Evolutionary conservation across 30 jellyfish, hydroid and myxozoan species (phyloP).

Genomic region (Catostylus mosaicus): DNA sequence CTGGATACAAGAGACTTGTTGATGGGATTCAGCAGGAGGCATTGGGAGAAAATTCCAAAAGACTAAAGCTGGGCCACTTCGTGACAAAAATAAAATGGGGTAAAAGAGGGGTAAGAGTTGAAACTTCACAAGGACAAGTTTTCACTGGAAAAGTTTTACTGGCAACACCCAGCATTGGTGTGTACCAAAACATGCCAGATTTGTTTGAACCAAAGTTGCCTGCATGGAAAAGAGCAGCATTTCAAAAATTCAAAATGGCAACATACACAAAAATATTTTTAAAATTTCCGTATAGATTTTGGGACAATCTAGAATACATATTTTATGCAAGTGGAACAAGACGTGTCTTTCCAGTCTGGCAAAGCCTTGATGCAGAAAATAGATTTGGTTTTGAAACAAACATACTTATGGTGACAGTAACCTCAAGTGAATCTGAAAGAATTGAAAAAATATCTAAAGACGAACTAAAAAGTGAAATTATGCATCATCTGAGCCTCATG

Average conservation of each 20-base stretch:
- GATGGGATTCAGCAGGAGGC: conserved; percentile 19
- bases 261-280: conserved; percentile 69
- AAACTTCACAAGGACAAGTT: conserved; percentile 17
- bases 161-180: conserved; percentile 75
- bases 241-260: conserved; percentile 48
- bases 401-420: conserved; percentile 47
- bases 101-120: conserved; percentile 54
- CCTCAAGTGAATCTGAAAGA: conserved; percentile 46
- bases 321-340: conserved; percentile 42
- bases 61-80: conserved; percentile 17
- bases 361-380: conserved; percentile 69
- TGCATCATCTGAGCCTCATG: conserved; percentile 12
- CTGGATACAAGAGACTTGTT: conserved; percentile 39
- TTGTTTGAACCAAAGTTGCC: conserved; percentile 71
- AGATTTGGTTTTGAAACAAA: conserved; percentile 37
- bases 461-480: conserved; percentile 28
- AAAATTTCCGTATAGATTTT: conserved; percentile 56
- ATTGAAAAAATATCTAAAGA: conserved; percentile 28
- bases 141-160: conserved; percentile 46
- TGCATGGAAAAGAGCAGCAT: conserved; percentile 63
- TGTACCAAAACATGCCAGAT: conserved; percentile 22
- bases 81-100: conserved; percentile 58
- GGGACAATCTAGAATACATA: conserved; percentile 77
- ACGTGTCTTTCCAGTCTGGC: conserved; percentile 75
- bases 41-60: neutral